Percentiles rank a stretch among this genome's conserved stretches.
phyloP scores from a whole-genome alignment of 1,140 invertebrate genomes.

The Formica selysi region DNA sequence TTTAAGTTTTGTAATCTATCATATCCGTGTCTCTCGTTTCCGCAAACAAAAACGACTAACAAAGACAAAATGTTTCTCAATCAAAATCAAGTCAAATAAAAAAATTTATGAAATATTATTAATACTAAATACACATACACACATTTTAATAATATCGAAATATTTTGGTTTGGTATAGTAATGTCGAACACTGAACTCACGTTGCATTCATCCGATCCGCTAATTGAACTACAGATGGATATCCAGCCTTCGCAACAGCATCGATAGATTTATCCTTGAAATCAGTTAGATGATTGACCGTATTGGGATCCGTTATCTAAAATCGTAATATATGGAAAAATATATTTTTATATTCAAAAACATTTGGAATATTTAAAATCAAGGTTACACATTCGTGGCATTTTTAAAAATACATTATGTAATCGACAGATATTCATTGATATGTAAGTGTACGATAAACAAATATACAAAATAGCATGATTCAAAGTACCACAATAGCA shows the following conservation, averaged over 20 bases:
- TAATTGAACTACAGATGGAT: conserved; percentile 87
- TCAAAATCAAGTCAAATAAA: not conserved
- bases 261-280: conserved; percentile 88
- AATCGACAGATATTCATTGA: not conserved
- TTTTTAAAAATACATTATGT: too few relatives aligned
- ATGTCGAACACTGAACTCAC: conserved; percentile 68
- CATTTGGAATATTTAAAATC: not conserved
- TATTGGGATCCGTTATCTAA: conserved; percentile 87
- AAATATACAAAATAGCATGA: not conserved
- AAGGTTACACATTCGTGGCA: too few relatives aligned
- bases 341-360: not conserved
- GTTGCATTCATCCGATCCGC: conserved; percentile 87
- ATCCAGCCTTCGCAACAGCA: conserved; percentile 89
- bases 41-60: not conserved
- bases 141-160: not conserved
- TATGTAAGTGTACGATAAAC: not conserved
- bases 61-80: not conserved
- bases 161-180: not conserved
- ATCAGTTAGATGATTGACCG: conserved; percentile 88
- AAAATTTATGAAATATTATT: not conserved
- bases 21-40: not conserved
- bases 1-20: not conserved
- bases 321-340: conserved; percentile 16
- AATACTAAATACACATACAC: not conserved
- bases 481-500: conserved; percentile 77